A percentile compares a stretch with the other conserved stretches of the same genome.
phyloP scores from a whole-genome alignment of 2,888 invertebrate genomes.

The Norana najaformis region DNA sequence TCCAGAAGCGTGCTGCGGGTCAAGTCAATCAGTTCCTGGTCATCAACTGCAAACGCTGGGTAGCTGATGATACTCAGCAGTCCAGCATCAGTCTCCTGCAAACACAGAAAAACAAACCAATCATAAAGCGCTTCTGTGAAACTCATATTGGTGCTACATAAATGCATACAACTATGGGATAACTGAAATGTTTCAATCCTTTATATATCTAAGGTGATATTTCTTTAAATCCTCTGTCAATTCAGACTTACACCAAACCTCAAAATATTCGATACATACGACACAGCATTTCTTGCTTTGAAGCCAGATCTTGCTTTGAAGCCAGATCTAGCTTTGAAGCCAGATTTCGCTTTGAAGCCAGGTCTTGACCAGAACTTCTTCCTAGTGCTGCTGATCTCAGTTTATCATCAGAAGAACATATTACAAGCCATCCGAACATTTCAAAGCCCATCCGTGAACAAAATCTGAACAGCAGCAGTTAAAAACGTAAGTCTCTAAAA shows the following conservation, averaged over 20 bases:
- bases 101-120: conserved; percentile 56
- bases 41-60: conserved; percentile 98
- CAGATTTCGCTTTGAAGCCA: no score
- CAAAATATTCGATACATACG: not conserved
- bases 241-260: not conserved
- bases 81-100: conserved; percentile 93
- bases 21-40: conserved; percentile 81
- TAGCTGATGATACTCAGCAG: conserved; percentile 91
- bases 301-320: not conserved
- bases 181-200: no score
- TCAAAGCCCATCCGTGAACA: no score
- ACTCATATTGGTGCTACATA: not conserved
- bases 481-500: no score
- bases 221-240: not conserved
- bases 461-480: no score
- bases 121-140: not conserved
- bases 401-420: no score
- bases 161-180: no score
- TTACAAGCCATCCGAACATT: no score
- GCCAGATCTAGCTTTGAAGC: no score
- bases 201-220: no score
- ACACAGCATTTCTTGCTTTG: not conserved
- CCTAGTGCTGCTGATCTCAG: no score
- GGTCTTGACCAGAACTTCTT: no score
- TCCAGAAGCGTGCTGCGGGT: conserved; percentile 65